Evolutionary conservation across 2,797 vertebrate genomes (phyloP).

Genomic region (Sebastes alutus): DNA sequence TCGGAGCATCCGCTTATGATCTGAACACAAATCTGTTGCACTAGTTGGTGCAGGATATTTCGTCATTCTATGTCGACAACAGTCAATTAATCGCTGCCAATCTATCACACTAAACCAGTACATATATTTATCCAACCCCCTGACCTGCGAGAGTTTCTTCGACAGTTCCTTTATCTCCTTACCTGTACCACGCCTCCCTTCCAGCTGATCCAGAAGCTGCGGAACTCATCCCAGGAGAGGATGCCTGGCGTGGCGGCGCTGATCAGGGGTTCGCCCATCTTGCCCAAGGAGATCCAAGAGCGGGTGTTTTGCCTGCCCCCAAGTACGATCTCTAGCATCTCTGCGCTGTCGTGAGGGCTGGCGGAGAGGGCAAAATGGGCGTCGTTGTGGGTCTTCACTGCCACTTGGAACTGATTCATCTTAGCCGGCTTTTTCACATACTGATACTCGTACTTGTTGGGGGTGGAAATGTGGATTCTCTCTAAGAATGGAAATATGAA

Average conservation of each 20-base stretch:
- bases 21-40: not conserved
- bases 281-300: constrained; percentile 91
- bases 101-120: not conserved
- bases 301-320: constrained; percentile 90
- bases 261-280: constrained; percentile 89
- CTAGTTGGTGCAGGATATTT: not conserved
- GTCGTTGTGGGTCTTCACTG: constrained; percentile 92
- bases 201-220: constrained; percentile 96
- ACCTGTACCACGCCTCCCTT: constrained; percentile 88
- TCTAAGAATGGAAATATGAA: constrained; percentile 78
- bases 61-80: not conserved
- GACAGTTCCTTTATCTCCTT: not conserved
- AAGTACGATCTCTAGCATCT: constrained; percentile 91
- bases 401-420: constrained; percentile 87
- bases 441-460: constrained; percentile 96
- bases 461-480: constrained; percentile 95
- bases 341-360: constrained; percentile 88
- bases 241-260: constrained; percentile 85
- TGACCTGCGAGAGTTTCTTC: not conserved
- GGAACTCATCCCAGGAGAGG: constrained; percentile 95
- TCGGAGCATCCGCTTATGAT: not conserved
- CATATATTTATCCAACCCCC: not conserved
- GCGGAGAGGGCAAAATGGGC: constrained; percentile 91
- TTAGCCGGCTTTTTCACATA: constrained; percentile 90
- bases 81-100: not conserved